These are phyloP conservation scores for Pimpla rufipes DNA, from an alignment of 2,888 invertebrate species.

Conservation along the genomic window DNA sequence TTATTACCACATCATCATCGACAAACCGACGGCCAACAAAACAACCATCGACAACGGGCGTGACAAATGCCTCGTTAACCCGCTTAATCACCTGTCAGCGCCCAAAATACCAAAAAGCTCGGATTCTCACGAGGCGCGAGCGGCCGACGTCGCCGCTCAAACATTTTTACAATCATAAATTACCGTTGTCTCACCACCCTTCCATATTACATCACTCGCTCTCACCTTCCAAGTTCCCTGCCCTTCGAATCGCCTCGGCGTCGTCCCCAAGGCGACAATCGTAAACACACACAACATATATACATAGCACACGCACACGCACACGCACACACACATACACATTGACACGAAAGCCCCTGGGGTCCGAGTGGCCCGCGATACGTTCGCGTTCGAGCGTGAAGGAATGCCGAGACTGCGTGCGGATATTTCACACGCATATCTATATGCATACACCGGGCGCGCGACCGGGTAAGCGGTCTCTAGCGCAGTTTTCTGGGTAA, in stretches of 20 bases:
- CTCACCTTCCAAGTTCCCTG: neutral
- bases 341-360: neutral
- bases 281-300: no score
- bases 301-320: no score
- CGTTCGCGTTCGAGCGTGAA: slow-evolving; percentile 1
- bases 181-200: neutral
- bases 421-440: neutral
- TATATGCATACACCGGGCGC: neutral
- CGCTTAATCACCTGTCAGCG: neutral
- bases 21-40: neutral
- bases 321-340: neutral
- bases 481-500: neutral
- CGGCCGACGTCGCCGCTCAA: neutral
- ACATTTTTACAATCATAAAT: neutral
- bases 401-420: neutral
- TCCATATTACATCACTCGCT: neutral
- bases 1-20: neutral
- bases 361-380: neutral
- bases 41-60: neutral
- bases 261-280: neutral
- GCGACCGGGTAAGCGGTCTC: neutral
- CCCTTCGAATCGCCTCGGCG: neutral
- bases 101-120: neutral
- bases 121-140: neutral
- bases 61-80: no score